Base-by-base conservation (phyloP, 2,797 vertebrate genomes). In the Iguana delicatissima region DNA sequence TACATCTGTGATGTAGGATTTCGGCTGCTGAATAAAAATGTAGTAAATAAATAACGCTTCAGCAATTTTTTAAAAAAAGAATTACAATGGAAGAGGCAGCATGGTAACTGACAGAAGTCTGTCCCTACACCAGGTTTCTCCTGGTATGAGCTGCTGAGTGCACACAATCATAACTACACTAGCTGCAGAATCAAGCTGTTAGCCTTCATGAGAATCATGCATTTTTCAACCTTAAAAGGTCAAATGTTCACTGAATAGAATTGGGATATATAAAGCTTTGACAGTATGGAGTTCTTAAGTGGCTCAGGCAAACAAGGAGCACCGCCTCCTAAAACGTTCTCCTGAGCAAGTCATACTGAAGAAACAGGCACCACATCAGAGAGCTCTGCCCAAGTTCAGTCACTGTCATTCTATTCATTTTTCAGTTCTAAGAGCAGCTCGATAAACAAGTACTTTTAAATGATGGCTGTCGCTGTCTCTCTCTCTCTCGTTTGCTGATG, bases 401-500 rank as follows among this genome's bases (percentile, higher is more conserved):
- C 3, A 38, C 14, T 77, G 38, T 46, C 59, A 80, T 3, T 69
- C 76, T 52, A 6, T 69, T 85, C 24, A 42, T 52, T 69, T 46
- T 80, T 35, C 35, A 79, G 55, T 57, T 85, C 52, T 29, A 89
- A 52, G 42, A 52, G 1, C 35, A 59, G 52, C 69, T 83, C 46
- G 35, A 83, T 83, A 84, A 85, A 85, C 57, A 22, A n/a, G 50
- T 26, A 29, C 77, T 80, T 80, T 57, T 80, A 38, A 80, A 59
- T 90, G 38, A 72, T 3, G 6, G 18, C 38, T 26, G 12, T 24
- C 20, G 46, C 67, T n/a, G 13, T 59, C n/a, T 90, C 20, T 59
- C 67, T n/a, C 20, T 59, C n/a, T 90, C 35, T 62, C 35, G 20
- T 26, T 38, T 81, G 84, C 29, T 76, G 85, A 90, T 64, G 86